Conservation (phyloP, 1,140 invertebrate species). For the Trichonephila clavipes region DNA sequence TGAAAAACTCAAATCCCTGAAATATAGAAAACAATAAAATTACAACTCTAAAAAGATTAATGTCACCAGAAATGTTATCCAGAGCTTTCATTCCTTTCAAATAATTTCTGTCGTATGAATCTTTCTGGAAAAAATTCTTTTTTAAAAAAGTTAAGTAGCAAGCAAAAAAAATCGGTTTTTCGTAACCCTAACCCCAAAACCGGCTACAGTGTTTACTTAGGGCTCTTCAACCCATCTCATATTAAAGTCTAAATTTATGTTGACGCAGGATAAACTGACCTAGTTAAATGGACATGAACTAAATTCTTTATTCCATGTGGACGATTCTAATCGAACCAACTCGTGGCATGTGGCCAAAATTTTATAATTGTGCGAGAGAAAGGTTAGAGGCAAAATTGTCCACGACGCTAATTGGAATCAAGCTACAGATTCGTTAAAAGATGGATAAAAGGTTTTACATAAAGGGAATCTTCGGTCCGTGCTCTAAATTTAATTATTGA, state of each 20-base stretch:
- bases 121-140: no score
- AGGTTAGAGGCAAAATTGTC: neutral
- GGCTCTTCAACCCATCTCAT: neutral
- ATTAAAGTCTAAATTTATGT: neutral
- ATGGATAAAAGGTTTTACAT: conserved; percentile 6
- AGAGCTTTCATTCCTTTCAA: no score
- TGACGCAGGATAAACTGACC: neutral
- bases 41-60: no score
- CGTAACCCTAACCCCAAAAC: no score
- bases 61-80: no score
- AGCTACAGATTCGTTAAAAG: neutral
- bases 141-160: no score
- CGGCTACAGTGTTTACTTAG: neutral
- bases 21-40: no score
- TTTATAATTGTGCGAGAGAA: conserved; percentile 32
- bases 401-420: conserved; percentile 36
- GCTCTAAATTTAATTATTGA: conserved; percentile 2
- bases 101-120: no score
- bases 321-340: neutral
- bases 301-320: neutral
- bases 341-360: conserved; percentile 6
- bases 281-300: neutral
- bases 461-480: neutral
- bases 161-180: no score
- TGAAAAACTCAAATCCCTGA: no score